A percentile compares a stretch with the other conserved stretches of the same genome.
phyloP scores from a whole-genome alignment of 2,888 invertebrate genomes.

The Agrotis segetum region DNA sequence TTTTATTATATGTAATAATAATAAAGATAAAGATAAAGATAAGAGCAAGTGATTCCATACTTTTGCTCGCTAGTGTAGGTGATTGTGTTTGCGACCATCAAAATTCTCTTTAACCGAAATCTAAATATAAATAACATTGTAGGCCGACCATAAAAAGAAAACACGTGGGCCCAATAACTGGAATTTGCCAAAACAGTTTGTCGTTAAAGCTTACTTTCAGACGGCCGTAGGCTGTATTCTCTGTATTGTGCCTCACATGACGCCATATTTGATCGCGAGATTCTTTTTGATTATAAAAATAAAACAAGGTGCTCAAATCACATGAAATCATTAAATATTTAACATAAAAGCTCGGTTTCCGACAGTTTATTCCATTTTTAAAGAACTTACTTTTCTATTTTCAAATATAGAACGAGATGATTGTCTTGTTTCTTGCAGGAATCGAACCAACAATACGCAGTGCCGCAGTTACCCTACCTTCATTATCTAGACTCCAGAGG shows the following conservation, averaged over 20 bases:
- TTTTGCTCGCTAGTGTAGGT: neutral
- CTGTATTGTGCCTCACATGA: constrained; percentile 38
- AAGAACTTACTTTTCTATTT: neutral
- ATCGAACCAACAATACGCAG: too few relatives aligned
- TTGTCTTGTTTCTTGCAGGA: neutral
- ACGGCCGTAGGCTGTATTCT: constrained; percentile 59
- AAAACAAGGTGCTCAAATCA: constrained; percentile 14
- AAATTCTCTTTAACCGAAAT: constrained; percentile 33
- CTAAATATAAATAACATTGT: constrained; percentile 47
- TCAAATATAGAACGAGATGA: neutral
- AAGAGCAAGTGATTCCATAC: too few relatives aligned
- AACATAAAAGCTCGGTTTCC: too few relatives aligned
- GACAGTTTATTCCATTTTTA: neutral
- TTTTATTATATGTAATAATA: too few relatives aligned
- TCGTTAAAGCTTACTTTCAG: constrained; percentile 50
- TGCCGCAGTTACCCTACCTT: too few relatives aligned
- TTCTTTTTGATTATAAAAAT: constrained; percentile 17
- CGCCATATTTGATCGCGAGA: constrained; percentile 43
- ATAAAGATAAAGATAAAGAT: too few relatives aligned
- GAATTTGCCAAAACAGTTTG: constrained; percentile 61
- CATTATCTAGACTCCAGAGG: too few relatives aligned
- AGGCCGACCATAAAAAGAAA: constrained; percentile 50
- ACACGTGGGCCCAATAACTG: constrained; percentile 58
- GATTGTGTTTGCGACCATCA: constrained; percentile 2
- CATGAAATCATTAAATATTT: neutral